Percentiles rank a stretch among this genome's conserved stretches.
phyloP scores from a whole-genome alignment of 2,797 vertebrate genomes.

The Fundulus diaphanus region DNA sequence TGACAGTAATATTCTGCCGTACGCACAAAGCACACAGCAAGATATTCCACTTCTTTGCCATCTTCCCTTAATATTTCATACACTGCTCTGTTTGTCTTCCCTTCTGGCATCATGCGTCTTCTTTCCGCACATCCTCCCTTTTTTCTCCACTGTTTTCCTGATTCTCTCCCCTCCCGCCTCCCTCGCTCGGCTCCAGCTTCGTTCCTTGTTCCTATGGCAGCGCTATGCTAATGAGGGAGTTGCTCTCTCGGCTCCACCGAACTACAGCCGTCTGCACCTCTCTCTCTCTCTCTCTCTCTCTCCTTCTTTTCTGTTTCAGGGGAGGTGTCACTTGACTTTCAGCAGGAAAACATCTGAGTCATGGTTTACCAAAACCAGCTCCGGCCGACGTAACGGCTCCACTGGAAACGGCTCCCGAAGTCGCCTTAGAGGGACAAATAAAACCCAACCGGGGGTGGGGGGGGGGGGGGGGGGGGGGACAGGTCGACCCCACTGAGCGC shows the following conservation, averaged over 20 bases:
- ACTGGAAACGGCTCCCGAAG: not conserved
- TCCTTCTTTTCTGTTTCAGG: constrained; percentile 2
- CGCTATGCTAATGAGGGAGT: constrained; percentile 75
- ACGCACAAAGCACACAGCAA: no score
- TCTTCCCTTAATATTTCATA: constrained; percentile 4
- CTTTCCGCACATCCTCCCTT: not conserved
- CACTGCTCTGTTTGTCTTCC: not conserved
- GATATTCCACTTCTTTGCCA: not conserved
- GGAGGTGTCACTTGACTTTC: constrained; percentile 2
- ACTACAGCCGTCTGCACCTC: constrained; percentile 49
- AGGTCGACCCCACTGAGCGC: not conserved
- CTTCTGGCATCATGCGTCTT: not conserved
- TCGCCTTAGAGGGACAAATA: constrained; percentile 8
- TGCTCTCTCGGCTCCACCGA: constrained; percentile 54
- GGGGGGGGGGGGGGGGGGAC: no score
- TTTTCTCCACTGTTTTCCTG: not conserved
- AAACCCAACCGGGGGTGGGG: not conserved
- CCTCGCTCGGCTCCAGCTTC: constrained; percentile 37
- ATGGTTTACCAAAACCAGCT: constrained; percentile 2
- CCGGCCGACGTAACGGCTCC: not conserved
- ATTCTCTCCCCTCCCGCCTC: not conserved
- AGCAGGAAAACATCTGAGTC: constrained; percentile 10
- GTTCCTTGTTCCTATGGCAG: constrained; percentile 78
- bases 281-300: constrained; percentile 22
- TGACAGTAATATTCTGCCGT: no score